A percentile compares a stretch with the other conserved stretches of the same genome.
phyloP scores from a whole-genome alignment of 2,113 vertebrate species.

The Cavia aperea region DNA sequence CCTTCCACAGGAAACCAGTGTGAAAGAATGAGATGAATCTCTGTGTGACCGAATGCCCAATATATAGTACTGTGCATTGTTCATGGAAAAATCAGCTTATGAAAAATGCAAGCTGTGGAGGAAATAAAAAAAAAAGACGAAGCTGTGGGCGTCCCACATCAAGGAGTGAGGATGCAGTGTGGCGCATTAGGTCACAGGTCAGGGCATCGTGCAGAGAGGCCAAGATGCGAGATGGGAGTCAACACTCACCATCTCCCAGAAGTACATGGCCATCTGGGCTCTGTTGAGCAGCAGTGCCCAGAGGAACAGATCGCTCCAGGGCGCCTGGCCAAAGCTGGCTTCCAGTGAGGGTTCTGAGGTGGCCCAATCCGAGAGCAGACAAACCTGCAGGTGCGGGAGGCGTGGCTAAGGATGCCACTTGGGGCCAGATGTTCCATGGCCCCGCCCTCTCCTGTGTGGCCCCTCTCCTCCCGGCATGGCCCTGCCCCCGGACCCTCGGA shows the following conservation, averaged over 20 bases:
- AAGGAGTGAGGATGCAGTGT: not conserved
- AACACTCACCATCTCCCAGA: slow-evolving; percentile 87
- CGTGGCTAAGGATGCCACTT: not conserved
- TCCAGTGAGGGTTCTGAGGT: slow-evolving; percentile 40
- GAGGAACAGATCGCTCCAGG: slow-evolving; percentile 84
- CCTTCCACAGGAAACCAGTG: not conserved
- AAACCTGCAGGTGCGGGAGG: slow-evolving; percentile 49
- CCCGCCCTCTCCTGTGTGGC: fast-evolving
- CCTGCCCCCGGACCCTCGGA: not conserved
- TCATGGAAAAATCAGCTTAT: not conserved
- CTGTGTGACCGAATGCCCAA: not conserved
- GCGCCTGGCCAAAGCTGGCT: slow-evolving; percentile 57
- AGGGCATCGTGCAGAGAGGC: fast-evolving
- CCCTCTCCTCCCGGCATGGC: fast-evolving
- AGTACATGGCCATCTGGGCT: slow-evolving; percentile 84
- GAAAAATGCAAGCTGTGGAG: not conserved
- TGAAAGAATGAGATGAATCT: not conserved
- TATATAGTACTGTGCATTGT: not conserved
- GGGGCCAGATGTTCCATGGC: not conserved
- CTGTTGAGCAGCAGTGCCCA: slow-evolving; percentile 87
- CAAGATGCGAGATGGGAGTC: fast-evolving
- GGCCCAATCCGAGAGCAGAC: slow-evolving; percentile 55
- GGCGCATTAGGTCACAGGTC: not conserved
- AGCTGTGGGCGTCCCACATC: not conserved
- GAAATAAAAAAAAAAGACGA: not conserved